A percentile compares a stretch with the other conserved stretches of the same genome.
phyloP scores from a whole-genome alignment of 2,888 invertebrate genomes.

The Entomobrya multifasciata region DNA sequence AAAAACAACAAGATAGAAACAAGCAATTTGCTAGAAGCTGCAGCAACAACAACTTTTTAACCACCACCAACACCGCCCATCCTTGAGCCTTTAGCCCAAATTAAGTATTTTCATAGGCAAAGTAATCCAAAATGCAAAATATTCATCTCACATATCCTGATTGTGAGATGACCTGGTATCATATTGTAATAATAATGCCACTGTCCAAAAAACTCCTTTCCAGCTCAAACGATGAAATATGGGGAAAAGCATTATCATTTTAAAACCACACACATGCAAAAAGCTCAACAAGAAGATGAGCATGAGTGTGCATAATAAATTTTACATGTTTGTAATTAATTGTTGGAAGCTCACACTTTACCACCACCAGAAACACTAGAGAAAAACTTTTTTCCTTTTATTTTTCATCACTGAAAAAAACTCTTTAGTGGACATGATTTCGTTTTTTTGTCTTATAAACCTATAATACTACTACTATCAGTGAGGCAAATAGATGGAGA shows the following conservation, averaged over 20 bases:
- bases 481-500: constrained; percentile 50
- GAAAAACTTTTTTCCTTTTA: not conserved
- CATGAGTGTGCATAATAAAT: constrained; percentile 40
- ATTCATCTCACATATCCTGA: no score
- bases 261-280: not conserved
- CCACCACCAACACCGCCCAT: not conserved
- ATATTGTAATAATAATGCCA: no score
- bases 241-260: not conserved
- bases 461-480: not conserved
- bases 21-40: constrained; percentile 1
- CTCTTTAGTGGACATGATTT: constrained; percentile 6
- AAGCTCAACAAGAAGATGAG: not conserved
- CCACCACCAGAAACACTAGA: not conserved
- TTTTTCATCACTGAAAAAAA: not conserved
- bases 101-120: constrained; percentile 2
- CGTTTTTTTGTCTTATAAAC: not conserved
- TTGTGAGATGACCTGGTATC: no score
- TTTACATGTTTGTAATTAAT: constrained; percentile 38
- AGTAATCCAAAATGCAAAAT: not conserved
- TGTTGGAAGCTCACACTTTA: not conserved
- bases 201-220: not conserved
- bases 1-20: constrained; percentile 19
- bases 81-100: not conserved
- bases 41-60: not conserved
- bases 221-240: constrained; percentile 21